Percentiles rank a stretch among this genome's conserved stretches.
Conservation (phyloP, 2,888 invertebrate genomes). For the Sinodicranocentrus sp. region DNA sequence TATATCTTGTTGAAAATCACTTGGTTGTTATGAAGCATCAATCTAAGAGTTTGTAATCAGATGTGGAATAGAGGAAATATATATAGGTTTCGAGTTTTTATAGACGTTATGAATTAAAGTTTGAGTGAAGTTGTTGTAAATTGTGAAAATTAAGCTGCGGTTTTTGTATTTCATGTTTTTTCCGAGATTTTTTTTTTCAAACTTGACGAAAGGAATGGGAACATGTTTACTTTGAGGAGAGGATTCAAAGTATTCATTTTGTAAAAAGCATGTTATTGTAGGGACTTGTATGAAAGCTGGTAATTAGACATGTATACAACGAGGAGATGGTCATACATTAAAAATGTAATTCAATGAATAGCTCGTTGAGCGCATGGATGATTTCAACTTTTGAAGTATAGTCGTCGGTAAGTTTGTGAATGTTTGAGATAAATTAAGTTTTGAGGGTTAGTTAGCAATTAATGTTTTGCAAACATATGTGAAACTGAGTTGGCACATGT, state of each 20-base stretch:
- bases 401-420: background rate
- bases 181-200: background rate
- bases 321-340: background rate
- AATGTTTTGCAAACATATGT: constrained; percentile 22
- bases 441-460: constrained; percentile 32
- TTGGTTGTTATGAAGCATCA: constrained; percentile 3
- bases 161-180: constrained; percentile 29
- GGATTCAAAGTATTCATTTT: background rate
- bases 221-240: background rate
- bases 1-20: constrained; percentile 24
- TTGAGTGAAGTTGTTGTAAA: constrained; percentile 39
- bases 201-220: constrained; percentile 5
- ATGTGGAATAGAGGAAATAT: background rate
- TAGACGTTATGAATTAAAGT: constrained; percentile 1
- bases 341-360: constrained; percentile 26
- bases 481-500: background rate
- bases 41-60: no score
- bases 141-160: constrained; percentile 60
- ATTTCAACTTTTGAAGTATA: constrained; percentile 4
- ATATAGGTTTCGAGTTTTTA: no score
- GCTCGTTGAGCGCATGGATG: constrained; percentile 25
- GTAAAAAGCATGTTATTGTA: background rate
- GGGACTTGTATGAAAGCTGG: constrained; percentile 58
- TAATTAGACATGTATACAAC: constrained; percentile 48
- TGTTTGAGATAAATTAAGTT: constrained; percentile 20